Evolutionary conservation across 2,797 vertebrate species (phyloP).

Genomic region (Fistularia commersonii): DNA sequence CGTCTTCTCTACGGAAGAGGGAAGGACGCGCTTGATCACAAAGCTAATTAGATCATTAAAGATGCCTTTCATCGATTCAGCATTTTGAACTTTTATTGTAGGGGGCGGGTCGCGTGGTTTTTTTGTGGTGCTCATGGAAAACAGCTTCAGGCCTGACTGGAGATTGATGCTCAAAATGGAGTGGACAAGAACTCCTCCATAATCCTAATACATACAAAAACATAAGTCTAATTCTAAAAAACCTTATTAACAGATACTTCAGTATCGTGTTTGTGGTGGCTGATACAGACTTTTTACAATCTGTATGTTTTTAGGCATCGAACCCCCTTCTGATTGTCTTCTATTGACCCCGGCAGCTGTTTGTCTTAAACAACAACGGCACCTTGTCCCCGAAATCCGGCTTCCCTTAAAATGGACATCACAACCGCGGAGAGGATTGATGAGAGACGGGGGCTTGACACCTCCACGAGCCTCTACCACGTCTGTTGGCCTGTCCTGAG

Average conservation of each 20-base stretch:
- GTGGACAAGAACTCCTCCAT: constrained; percentile 2
- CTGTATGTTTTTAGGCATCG: constrained; percentile 15
- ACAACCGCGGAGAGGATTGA: constrained; percentile 27
- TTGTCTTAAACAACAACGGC: neutral
- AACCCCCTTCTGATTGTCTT: constrained; percentile 8
- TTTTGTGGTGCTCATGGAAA: constrained; percentile 22
- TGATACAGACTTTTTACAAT: neutral
- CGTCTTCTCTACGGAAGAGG: constrained; percentile 11
- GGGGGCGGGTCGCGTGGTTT: constrained; percentile 27
- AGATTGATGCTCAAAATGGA: constrained; percentile 17
- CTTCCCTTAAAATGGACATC: too few relatives aligned
- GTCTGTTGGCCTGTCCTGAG: too few relatives aligned
- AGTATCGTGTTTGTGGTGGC: too few relatives aligned
- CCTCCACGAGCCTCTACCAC: too few relatives aligned
- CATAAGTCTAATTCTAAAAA: too few relatives aligned
- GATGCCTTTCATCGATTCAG: constrained; percentile 44
- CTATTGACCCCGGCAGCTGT: constrained; percentile 14
- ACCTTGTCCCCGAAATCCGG: too few relatives aligned
- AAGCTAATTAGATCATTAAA: too few relatives aligned
- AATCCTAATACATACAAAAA: too few relatives aligned
- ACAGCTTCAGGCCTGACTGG: constrained; percentile 7
- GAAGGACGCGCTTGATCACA: constrained; percentile 11
- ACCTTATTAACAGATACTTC: too few relatives aligned
- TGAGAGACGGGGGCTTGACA: constrained; percentile 14
- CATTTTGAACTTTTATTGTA: constrained; percentile 38